Conservation (phyloP, 2,888 invertebrate genomes). For the Eristalinus sepulchralis region DNA sequence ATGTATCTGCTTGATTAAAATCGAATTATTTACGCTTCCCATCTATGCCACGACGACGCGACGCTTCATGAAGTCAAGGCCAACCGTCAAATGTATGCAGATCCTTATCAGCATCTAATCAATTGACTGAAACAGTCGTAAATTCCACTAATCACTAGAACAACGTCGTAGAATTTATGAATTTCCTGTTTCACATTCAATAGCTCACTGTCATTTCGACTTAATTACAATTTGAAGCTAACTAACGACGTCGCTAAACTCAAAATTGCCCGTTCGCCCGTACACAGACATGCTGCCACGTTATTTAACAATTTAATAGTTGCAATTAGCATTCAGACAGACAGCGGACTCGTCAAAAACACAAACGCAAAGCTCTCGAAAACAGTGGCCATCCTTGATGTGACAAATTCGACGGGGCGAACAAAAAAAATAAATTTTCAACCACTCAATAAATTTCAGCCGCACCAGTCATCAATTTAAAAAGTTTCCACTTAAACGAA, state of each 20-base stretch:
- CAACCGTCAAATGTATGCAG: neutral
- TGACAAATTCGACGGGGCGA: conserved; percentile 49
- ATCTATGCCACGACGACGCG: neutral
- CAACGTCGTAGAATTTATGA: neutral
- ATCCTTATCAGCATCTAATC: conserved; percentile 3
- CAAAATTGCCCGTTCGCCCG: conserved; percentile 32
- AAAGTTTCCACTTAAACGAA: conserved; percentile 45
- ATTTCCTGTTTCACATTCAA: conserved; percentile 19
- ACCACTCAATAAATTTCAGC: conserved; percentile 63
- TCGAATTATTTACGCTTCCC: neutral
- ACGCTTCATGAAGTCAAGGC: neutral
- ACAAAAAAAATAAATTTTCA: conserved; percentile 49
- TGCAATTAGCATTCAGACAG: conserved; percentile 58
- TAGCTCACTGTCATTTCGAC: conserved; percentile 4
- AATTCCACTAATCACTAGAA: conserved; percentile 9
- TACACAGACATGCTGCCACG: conserved; percentile 25
- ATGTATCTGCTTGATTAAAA: neutral
- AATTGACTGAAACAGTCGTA: conserved; percentile 5
- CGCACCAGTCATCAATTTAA: conserved; percentile 52
- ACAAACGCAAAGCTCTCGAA: conserved; percentile 10
- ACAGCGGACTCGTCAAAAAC: conserved; percentile 1
- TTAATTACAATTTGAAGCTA: conserved; percentile 40
- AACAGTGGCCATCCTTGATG: conserved; percentile 46
- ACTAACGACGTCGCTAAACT: conserved; percentile 57
- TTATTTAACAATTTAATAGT: conserved; percentile 53